Conservation (phyloP, 2,888 invertebrate genomes). For the Torymus tubicola region DNA sequence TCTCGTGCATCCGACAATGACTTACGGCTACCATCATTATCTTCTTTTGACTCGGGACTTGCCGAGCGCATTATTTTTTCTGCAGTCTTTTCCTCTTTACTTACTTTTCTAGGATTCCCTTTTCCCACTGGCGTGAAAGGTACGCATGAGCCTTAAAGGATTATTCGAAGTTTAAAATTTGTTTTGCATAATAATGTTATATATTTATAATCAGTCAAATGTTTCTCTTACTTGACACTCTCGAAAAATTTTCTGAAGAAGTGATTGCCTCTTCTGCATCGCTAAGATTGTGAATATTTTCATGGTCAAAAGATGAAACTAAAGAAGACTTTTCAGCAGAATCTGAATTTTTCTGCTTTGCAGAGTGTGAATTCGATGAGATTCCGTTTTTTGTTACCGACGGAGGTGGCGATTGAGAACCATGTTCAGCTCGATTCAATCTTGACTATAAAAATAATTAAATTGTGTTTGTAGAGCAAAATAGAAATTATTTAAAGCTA, state of each 20-base stretch:
- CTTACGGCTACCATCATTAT: conserved; percentile 59
- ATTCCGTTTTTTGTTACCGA: conserved; percentile 71
- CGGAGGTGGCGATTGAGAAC: conserved; percentile 65
- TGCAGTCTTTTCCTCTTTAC: conserved; percentile 71
- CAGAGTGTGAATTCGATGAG: conserved; percentile 67
- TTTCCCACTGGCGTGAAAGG: conserved; percentile 71
- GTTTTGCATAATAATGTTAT: not conserved
- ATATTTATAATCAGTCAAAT: not conserved
- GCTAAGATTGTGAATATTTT: conserved; percentile 72
- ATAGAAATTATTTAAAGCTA: too few relatives aligned
- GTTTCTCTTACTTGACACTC: conserved; percentile 66
- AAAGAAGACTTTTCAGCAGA: conserved; percentile 68
- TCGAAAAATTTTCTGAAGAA: conserved; percentile 70
- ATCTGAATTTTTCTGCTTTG: conserved; percentile 69
- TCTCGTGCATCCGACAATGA: conserved; percentile 57
- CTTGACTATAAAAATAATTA: conserved; percentile 58
- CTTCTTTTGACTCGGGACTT: conserved; percentile 57
- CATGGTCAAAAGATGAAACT: conserved; percentile 70
- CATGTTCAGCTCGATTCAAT: conserved; percentile 66
- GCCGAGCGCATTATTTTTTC: conserved; percentile 61
- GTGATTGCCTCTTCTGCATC: conserved; percentile 74
- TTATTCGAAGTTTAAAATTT: conserved; percentile 4
- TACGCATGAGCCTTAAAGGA: conserved; percentile 66
- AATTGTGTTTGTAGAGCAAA: not conserved
- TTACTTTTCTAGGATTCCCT: conserved; percentile 70